phyloP scores from a whole-genome alignment of 2,113 vertebrate species.

The Urocitellus parryii region DNA sequence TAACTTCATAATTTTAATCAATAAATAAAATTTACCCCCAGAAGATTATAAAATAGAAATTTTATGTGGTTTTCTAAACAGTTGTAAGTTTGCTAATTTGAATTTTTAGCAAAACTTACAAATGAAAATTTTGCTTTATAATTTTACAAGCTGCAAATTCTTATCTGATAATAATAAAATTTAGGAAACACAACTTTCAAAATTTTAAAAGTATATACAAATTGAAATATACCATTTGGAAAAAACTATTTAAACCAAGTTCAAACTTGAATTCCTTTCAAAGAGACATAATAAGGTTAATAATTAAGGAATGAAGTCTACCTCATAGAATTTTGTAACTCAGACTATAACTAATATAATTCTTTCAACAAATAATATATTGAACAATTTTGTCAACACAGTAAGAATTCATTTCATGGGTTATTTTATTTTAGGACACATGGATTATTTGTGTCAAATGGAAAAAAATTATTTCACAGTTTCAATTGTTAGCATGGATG shows the following conservation, averaged over 20 bases:
- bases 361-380: slow-evolving; percentile 28
- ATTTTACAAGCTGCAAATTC: slow-evolving; percentile 45
- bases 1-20: slow-evolving; percentile 32
- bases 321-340: not conserved
- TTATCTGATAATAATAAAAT: slow-evolving; percentile 45
- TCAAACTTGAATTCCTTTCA: slow-evolving; percentile 33
- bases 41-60: not conserved
- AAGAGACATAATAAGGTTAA: not conserved
- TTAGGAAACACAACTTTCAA: not conserved
- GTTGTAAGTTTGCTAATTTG: not conserved
- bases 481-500: not conserved
- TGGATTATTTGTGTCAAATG: not conserved
- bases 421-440: slow-evolving; percentile 41
- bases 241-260: slow-evolving; percentile 21
- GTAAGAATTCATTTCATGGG: slow-evolving; percentile 35
- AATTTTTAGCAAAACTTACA: slow-evolving; percentile 41
- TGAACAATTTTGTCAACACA: slow-evolving; percentile 8
- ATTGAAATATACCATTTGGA: not conserved
- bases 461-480: slow-evolving; percentile 44
- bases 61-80: slow-evolving; percentile 45
- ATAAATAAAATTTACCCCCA: not conserved
- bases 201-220: slow-evolving; percentile 42
- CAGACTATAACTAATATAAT: not conserved
- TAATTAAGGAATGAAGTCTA: slow-evolving; percentile 44
- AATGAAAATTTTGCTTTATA: slow-evolving; percentile 20